A percentile compares a stretch with the other conserved stretches of the same genome.
phyloP scores from a whole-genome alignment of 2,888 invertebrate genomes.

The Scaptomyza parva region DNA sequence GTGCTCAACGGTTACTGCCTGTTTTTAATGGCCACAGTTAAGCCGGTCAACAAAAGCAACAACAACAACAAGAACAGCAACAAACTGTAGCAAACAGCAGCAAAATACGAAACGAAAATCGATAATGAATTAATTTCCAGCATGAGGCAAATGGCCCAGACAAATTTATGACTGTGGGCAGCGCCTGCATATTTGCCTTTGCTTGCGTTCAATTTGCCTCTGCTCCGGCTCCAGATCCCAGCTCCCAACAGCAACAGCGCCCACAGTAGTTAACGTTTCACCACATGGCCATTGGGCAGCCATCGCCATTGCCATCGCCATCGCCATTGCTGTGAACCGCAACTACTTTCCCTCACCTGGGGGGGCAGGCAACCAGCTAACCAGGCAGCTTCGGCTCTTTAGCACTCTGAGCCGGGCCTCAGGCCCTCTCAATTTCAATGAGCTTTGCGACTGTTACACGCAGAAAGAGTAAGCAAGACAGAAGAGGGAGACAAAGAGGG shows the following conservation, averaged over 20 bases:
- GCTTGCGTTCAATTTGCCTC: not conserved
- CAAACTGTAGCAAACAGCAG: not conserved
- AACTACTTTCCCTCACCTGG: conserved; percentile 6
- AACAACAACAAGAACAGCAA: conserved; percentile 7
- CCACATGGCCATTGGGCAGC: conserved; percentile 34
- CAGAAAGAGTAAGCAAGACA: not conserved
- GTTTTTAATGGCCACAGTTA: conserved; percentile 51
- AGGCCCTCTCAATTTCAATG: conserved; percentile 28
- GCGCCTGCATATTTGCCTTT: conserved; percentile 32
- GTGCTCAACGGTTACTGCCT: conserved; percentile 21
- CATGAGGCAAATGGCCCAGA: conserved; percentile 68
- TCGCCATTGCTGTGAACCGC: conserved; percentile 7
- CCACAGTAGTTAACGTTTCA: conserved; percentile 43
- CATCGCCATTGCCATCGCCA: not conserved
- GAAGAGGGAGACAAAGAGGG: not conserved
- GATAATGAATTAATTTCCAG: conserved; percentile 75
- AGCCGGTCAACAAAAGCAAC: conserved; percentile 28
- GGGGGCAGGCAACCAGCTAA: not conserved
- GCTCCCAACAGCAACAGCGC: conserved; percentile 3
- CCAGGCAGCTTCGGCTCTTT: not conserved
- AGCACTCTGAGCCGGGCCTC: conserved; percentile 10
- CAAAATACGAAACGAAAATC: conserved; percentile 61
- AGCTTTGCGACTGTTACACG: conserved; percentile 29
- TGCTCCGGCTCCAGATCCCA: not conserved
- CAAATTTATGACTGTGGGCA: conserved; percentile 67